Evolutionary conservation across 2,888 invertebrate genomes (phyloP), one percentile per base, ranked within the genome.

Genomic region (Coleophora flavipennella): DNA sequence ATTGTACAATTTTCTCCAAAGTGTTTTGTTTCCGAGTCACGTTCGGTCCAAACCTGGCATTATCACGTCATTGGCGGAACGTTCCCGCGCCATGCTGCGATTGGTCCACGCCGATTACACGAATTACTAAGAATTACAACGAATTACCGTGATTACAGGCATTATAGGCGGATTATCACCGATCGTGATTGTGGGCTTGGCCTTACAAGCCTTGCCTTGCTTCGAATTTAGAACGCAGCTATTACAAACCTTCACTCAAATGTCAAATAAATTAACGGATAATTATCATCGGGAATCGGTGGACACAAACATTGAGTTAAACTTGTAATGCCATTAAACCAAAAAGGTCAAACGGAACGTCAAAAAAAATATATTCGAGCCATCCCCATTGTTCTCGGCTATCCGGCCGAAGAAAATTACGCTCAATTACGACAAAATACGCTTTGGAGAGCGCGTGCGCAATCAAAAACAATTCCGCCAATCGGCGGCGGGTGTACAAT

Each of bases 391-490:
- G 44, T 44, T 41, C 39, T 36, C 33, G 12, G 7, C 36, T 36
- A 35, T 38, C 28, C 39, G 29, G 12, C 33, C 11, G 1, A 26
- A 14, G 33, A 37, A 49, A 59, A 60, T 62, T 51, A 57, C 49
- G 48, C 50, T 46, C 62, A 65, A 65, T 65, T 60, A 54, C 62
- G 53, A 46, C 49, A 54, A 53, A 53, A 62, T 51, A 46, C 48
- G 50, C 41, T 43, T 50, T 50, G 47, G 54, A 53, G 51, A 59
- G 57, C 62, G 66, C 62, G 66, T 59, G 67, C 67, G 70, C 65
- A 68, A 64, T 71, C 65, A 64, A 62, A 71, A 70, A 71, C 75
- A 72, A 76, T 74, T 71, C 67, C 59, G 55, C 53, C 63, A 64
- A 57, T 67, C 63, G 56, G 55, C 55, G 20, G 20, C 20, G 62